Evolutionary conservation across 2,113 vertebrate species (phyloP).

Genomic region (Hydropotes inermis): DNA sequence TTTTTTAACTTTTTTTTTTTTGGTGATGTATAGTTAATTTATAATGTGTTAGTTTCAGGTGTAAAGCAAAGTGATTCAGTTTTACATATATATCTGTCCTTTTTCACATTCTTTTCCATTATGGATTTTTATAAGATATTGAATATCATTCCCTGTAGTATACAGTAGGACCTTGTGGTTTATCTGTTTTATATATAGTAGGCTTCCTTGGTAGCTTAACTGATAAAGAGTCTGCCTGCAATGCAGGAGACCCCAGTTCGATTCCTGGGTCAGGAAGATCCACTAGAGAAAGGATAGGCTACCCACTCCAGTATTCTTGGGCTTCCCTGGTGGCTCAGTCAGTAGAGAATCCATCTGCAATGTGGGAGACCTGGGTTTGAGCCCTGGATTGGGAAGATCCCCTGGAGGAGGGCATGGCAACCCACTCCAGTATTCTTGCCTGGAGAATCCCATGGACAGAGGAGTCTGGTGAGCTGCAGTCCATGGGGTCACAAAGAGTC

Average conservation of each 20-base stretch:
- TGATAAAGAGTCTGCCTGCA: background rate
- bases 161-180: background rate
- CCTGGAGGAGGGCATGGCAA: background rate
- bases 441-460: background rate
- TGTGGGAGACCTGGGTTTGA: background rate
- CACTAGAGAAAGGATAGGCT: background rate
- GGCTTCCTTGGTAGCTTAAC: background rate
- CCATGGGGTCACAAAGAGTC: background rate
- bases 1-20: background rate
- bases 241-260: background rate
- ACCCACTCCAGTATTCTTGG: background rate
- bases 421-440: background rate
- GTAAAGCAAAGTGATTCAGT: background rate
- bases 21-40: background rate
- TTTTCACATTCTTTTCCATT: background rate
- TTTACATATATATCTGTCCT: background rate
- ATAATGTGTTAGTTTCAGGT: background rate
- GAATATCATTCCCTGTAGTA: background rate
- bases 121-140: background rate
- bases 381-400: background rate
- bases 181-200: background rate
- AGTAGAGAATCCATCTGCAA: background rate
- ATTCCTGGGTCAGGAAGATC: background rate
- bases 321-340: background rate
- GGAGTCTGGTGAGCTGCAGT: background rate